Conservation (phyloP, 2,888 invertebrate species). For the Synergus japonicus region DNA sequence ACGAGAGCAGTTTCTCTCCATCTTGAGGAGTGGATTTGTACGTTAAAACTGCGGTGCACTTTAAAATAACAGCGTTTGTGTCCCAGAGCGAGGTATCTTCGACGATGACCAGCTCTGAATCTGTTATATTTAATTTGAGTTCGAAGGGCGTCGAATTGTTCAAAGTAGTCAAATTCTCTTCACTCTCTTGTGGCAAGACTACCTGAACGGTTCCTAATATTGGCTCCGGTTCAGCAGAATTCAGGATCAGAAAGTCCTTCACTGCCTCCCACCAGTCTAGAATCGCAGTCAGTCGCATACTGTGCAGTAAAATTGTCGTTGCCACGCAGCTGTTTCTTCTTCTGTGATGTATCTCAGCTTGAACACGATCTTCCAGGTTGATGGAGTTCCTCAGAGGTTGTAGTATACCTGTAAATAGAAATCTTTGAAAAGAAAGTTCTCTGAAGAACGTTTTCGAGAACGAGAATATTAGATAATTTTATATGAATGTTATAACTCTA, state of each 20-base stretch:
- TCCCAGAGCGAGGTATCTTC: conserved; percentile 93
- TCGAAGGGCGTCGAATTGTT: conserved; percentile 81
- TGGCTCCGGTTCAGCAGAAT: conserved; percentile 72
- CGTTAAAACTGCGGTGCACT: conserved; percentile 92
- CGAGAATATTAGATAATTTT: too few species aligned
- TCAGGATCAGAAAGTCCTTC: conserved; percentile 85
- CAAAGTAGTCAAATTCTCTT: conserved; percentile 51
- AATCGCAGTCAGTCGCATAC: conserved; percentile 95
- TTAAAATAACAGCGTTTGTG: conserved; percentile 95
- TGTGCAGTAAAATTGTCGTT: conserved; percentile 93
- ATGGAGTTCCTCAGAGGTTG: conserved; percentile 84
- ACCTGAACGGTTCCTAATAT: conserved; percentile 57
- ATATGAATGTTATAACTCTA: conserved; percentile 69
- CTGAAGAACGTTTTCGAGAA: too few species aligned
- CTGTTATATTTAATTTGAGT: conserved; percentile 94
- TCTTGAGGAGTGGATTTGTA: conserved; percentile 84
- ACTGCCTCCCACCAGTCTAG: conserved; percentile 95
- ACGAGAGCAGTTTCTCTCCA: conserved; percentile 87
- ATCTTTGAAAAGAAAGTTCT: too few species aligned
- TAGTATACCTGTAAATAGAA: conserved; percentile 88
- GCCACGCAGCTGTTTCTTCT: conserved; percentile 84
- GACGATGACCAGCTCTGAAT: conserved; percentile 96
- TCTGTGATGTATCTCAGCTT: conserved; percentile 87
- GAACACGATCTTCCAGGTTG: conserved; percentile 80
- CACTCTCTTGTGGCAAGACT: conserved; percentile 59